Percentiles rank a stretch among this genome's conserved stretches.
These are phyloP conservation scores for Mesodorylaimus sp. DNA, from an alignment of 2,888 invertebrate genomes.

Conservation along the genomic window DNA sequence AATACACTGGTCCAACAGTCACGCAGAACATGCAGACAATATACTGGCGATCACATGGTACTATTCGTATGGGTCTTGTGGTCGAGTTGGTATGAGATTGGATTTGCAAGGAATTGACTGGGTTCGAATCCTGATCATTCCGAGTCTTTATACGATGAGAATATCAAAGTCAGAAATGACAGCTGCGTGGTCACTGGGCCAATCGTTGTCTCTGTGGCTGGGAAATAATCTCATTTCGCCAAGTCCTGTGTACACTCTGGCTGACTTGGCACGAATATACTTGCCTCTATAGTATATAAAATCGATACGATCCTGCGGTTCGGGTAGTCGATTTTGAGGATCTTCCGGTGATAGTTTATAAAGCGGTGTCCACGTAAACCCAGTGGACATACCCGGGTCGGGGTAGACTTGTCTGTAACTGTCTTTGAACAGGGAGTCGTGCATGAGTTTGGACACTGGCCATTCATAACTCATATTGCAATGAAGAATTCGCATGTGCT, in stretches of 20 bases:
- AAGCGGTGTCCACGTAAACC: conserved; percentile 22
- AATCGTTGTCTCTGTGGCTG: conserved; percentile 21
- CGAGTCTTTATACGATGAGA: too few relatives aligned
- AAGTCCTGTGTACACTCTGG: conserved; percentile 17
- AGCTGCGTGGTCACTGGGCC: conserved; percentile 22
- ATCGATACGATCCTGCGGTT: conserved; percentile 24
- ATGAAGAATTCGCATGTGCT: conserved; percentile 14
- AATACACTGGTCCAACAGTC: too few relatives aligned
- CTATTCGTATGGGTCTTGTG: too few relatives aligned
- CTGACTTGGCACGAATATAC: conserved; percentile 9
- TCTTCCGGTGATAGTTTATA: too few relatives aligned
- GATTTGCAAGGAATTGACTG: too few relatives aligned
- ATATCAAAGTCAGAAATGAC: conserved; percentile 10
- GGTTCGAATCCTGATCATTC: too few relatives aligned
- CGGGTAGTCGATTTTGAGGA: conserved; percentile 14
- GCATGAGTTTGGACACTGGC: conserved; percentile 19
- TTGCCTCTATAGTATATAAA: conserved; percentile 17
- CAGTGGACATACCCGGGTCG: conserved; percentile 14
- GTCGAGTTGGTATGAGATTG: too few relatives aligned
- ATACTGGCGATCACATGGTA: too few relatives aligned
- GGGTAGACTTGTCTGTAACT: conserved; percentile 19
- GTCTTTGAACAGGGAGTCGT: conserved; percentile 16
- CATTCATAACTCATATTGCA: conserved; percentile 18
- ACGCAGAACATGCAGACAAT: too few relatives aligned
- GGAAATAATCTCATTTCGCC: conserved; percentile 20